Evolutionary conservation across 2,113 vertebrate genomes (phyloP).

Genomic region (Seriola dumerili): DNA sequence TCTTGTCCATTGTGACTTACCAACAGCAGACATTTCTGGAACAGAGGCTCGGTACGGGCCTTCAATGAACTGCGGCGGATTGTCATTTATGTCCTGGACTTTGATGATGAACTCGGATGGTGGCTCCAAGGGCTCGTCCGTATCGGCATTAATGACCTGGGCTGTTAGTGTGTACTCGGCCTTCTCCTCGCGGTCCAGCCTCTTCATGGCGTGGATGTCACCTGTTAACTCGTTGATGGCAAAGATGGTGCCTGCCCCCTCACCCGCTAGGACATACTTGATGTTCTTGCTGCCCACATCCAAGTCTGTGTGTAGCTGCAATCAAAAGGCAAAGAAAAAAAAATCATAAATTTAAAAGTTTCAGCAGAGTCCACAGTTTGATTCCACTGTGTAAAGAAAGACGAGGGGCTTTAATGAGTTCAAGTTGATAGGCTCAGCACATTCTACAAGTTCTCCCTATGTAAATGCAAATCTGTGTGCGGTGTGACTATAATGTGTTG

Average conservation of each 20-base stretch:
- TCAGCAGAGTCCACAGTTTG: background rate
- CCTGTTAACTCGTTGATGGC: slow-evolving; percentile 97
- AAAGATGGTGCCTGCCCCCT: slow-evolving; percentile 98
- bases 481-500: slow-evolving; percentile 35
- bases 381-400: slow-evolving; percentile 11
- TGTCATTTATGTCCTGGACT: slow-evolving; percentile 99
- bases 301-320: slow-evolving; percentile 96
- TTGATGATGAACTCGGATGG: slow-evolving; percentile 99
- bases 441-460: slow-evolving; percentile 22
- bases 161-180: slow-evolving; percentile 97
- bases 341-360: slow-evolving; percentile 4
- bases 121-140: slow-evolving; percentile 93
- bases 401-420: slow-evolving; percentile 27
- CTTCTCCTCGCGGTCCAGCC: slow-evolving; percentile 98
- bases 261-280: slow-evolving; percentile 95
- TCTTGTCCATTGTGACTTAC: slow-evolving; percentile 84
- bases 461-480: slow-evolving; percentile 54
- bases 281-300: slow-evolving; percentile 93
- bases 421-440: slow-evolving; percentile 47
- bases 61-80: slow-evolving; percentile 94
- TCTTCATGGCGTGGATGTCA: slow-evolving; percentile 99
- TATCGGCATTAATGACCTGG: slow-evolving; percentile 94
- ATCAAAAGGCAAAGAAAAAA: slow-evolving; percentile 43
- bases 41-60: slow-evolving; percentile 94
- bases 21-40: slow-evolving; percentile 96